Evolutionary conservation across 2,888 invertebrate genomes (phyloP), one percentile per base, ranked within the genome.

Genomic region (Dascillus cervinus): DNA sequence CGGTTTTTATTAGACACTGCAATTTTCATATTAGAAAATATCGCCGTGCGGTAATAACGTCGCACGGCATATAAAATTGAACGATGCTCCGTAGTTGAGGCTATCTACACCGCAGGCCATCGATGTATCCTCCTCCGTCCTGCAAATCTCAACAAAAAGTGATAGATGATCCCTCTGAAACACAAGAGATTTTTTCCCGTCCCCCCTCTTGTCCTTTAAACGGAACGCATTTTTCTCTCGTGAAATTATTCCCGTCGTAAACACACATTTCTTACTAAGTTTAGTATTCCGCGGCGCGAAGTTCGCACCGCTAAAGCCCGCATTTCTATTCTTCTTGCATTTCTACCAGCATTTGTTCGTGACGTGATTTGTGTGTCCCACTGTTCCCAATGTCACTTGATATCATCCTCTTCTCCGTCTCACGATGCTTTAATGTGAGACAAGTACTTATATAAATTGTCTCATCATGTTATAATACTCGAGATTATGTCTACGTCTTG

Each of bases 331-430:
- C 62, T 55, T 55, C 53, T 47, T 55, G 59, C 60, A 60, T 60
- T 62, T 53, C 55, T 47, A 57, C 56, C 57, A 54, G 57, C 62
- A 59, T 61, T 63, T 63, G 63, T 60, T 58, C 54, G 53, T 62
- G 63, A 63, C 63, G 63, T 63, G 63, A 63, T 63, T 63, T 62
- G 62, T 61, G 59, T 57, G 54, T 56, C 54, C 54, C 31, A 46
- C 47, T 49, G 50, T 51, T 53, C 50, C 55, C 52, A 48, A 53
- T 56, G 58, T 58, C 60, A 58, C 58, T 58, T 56, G 56, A 58
- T 56, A 58, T 51, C 55, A 53, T 53, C 52, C 49, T 43, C 53
- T 49, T 39, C 50, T 51, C n/a, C n/a, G 55, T 56, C 57, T 53
- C 54, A 56, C 56, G 58, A 52, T 49, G 53, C 55, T 53, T 52